These are phyloP conservation scores for Nemapogon koenigi DNA, from an alignment of 2,888 invertebrate genomes.

Conservation along the genomic window DNA sequence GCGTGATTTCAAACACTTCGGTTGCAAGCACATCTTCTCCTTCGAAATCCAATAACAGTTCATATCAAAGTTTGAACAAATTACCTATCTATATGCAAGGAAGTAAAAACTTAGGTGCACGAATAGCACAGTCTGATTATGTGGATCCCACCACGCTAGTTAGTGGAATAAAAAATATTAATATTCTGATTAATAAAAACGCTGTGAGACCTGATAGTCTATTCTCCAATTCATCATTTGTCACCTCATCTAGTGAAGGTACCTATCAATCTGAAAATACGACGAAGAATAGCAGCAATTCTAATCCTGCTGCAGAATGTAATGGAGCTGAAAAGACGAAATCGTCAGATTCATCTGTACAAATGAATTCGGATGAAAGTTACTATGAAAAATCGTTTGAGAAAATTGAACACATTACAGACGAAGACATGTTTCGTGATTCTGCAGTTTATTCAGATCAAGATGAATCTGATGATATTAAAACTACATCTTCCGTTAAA, in stretches of 20 bases:
- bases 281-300: constrained; percentile 22
- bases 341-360: constrained; percentile 18
- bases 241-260: constrained; percentile 63
- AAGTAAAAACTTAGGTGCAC: constrained; percentile 82
- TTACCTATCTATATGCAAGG: constrained; percentile 75
- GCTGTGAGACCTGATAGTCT: constrained; percentile 57
- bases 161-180: constrained; percentile 53
- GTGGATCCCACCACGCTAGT: constrained; percentile 79
- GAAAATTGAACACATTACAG: constrained; percentile 73
- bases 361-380: constrained; percentile 65
- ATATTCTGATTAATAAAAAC: constrained; percentile 69
- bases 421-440: constrained; percentile 76
- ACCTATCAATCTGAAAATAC: constrained; percentile 35
- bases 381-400: constrained; percentile 80
- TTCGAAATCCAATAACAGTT: constrained; percentile 42
- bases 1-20: constrained; percentile 37
- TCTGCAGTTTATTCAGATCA: constrained; percentile 85
- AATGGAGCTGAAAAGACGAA: constrained; percentile 14
- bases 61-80: constrained; percentile 48
- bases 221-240: constrained; percentile 64
- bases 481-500: constrained; percentile 21
- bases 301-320: constrained; percentile 13
- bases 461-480: constrained; percentile 57
- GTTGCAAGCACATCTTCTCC: constrained; percentile 32
- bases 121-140: constrained; percentile 88